phyloP scores from a whole-genome alignment of 2,888 invertebrate species.

The Conomelus anceps region DNA sequence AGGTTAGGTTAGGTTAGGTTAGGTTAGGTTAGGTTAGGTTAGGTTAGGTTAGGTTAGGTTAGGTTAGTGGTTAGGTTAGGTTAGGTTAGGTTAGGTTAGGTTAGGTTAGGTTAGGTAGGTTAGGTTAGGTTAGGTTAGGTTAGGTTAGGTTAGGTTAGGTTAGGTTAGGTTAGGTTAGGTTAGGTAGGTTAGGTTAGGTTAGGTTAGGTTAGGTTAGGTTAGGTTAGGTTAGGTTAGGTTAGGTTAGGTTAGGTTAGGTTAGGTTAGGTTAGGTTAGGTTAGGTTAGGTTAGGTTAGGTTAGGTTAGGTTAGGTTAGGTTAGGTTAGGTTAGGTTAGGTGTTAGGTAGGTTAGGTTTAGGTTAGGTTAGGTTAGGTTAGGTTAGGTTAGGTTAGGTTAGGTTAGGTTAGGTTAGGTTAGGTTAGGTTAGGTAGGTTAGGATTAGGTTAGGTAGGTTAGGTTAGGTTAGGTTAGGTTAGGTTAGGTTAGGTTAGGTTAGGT shows the following conservation, averaged over 20 bases:
- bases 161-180: neutral
- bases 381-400: conserved; percentile 25
- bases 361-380: conserved; percentile 27
- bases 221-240: conserved; percentile 8
- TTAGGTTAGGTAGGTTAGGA: too few relatives aligned
- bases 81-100: neutral
- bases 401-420: too few relatives aligned
- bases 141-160: conserved; percentile 1
- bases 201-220: conserved; percentile 6
- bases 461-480: too few relatives aligned
- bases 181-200: neutral
- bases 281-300: conserved; percentile 22
- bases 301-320: conserved; percentile 29
- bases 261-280: neutral
- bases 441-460: too few relatives aligned
- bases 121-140: neutral
- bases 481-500: too few relatives aligned
- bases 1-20: conserved; percentile 25
- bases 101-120: neutral
- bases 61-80: conserved; percentile 13
- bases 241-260: neutral
- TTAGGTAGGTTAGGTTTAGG: conserved; percentile 26
- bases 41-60: conserved; percentile 23
- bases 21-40: neutral
- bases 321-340: conserved; percentile 25